Evolutionary conservation across 2,797 vertebrate species (phyloP).

Genomic region (Falco biarmicus): DNA sequence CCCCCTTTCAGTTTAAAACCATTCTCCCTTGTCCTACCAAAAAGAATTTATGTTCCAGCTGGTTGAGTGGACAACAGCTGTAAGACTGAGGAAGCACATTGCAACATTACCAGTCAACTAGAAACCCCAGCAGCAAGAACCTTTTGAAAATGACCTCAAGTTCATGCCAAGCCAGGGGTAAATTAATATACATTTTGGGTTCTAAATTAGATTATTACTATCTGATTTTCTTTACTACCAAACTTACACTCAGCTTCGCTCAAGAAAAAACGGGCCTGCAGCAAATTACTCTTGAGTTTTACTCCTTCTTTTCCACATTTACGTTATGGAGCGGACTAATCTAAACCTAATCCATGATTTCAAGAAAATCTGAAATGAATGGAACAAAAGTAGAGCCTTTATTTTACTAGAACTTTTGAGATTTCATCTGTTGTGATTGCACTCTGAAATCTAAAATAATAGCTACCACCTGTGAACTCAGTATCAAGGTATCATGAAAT

Average conservation of each 20-base stretch:
- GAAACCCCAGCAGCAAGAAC: not conserved
- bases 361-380: not conserved
- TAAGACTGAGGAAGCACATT: not conserved
- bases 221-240: not conserved
- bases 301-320: not conserved
- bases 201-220: not conserved
- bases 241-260: not conserved
- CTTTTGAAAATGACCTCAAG: not conserved
- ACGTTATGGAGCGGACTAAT: not conserved
- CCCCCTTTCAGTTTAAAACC: too few relatives aligned
- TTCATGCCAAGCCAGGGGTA: not conserved
- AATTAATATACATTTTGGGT: not conserved
- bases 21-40: not conserved
- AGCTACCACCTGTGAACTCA: not conserved
- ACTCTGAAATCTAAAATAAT: not conserved
- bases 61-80: not conserved
- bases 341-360: not conserved
- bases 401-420: not conserved
- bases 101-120: not conserved
- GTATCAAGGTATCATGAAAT: not conserved
- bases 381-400: not conserved
- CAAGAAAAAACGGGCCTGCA: not conserved
- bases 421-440: not conserved
- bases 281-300: not conserved
- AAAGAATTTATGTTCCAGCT: not conserved